These are phyloP conservation scores for Caerostris extrusa DNA, from an alignment of 1,140 invertebrate species.

Conservation along the genomic window DNA sequence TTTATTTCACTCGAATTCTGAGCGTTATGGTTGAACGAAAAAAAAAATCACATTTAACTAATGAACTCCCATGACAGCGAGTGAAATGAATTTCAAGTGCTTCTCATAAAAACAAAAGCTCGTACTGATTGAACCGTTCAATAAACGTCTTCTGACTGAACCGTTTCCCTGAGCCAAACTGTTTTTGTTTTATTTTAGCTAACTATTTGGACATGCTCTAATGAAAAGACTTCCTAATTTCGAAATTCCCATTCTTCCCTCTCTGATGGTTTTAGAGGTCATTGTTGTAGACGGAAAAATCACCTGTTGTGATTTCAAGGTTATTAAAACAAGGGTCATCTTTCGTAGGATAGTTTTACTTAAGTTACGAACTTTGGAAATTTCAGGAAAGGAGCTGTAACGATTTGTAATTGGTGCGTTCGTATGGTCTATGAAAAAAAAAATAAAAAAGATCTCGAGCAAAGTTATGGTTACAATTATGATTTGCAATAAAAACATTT, in stretches of 20 bases:
- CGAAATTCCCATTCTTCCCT: slow-evolving; percentile 24
- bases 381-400: no score
- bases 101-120: background rate
- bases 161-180: slow-evolving; percentile 12
- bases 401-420: no score
- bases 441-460: no score
- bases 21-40: background rate
- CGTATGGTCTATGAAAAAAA: no score
- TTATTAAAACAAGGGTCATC: background rate
- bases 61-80: background rate
- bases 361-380: no score
- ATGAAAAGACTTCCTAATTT: slow-evolving; percentile 34
- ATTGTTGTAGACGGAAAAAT: background rate
- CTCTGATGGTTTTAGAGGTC: slow-evolving; percentile 45
- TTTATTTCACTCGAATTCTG: background rate
- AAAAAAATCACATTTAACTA: background rate
- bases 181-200: background rate
- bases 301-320: background rate
- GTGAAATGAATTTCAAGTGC: background rate
- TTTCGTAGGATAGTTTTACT: no score
- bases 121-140: background rate
- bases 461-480: no score
- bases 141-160: background rate
- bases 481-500: no score
- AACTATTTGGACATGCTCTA: slow-evolving; percentile 32